Conservation (phyloP, 1,140 invertebrate genomes). For the Brachystomella parvula region DNA sequence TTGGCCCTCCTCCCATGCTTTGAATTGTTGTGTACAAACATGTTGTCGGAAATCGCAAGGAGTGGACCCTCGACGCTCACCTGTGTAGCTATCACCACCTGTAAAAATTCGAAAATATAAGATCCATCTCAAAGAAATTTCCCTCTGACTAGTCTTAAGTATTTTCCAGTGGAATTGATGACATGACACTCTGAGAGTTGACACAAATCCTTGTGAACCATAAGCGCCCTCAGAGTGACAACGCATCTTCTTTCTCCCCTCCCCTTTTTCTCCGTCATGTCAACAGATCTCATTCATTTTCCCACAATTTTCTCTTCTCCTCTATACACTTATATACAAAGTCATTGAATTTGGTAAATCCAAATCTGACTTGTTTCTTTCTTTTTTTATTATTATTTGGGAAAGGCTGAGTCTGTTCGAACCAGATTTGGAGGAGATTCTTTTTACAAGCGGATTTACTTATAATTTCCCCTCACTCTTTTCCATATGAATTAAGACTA, state of each 20-base stretch:
- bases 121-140: too few species aligned
- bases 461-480: neutral
- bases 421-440: neutral
- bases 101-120: too few species aligned
- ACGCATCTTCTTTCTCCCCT: neutral
- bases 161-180: too few species aligned
- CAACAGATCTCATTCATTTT: neutral
- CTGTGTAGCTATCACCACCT: slow-evolving; percentile 96
- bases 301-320: neutral
- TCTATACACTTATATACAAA: too few species aligned
- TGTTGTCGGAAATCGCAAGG: slow-evolving; percentile 97
- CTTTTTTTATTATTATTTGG: too few species aligned
- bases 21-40: slow-evolving; percentile 99
- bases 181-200: too few species aligned
- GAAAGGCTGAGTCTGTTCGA: neutral
- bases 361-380: too few species aligned
- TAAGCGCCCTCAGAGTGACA: neutral
- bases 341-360: slow-evolving; percentile 9
- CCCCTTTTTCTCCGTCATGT: neutral
- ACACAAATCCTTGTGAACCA: neutral
- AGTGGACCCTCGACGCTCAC: slow-evolving; percentile 90
- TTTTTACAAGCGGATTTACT: slow-evolving; percentile 3
- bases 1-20: slow-evolving; percentile 99
- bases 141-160: too few species aligned
- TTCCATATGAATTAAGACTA: too few species aligned